Conservation (phyloP, 2,888 invertebrate species). For the Polymixis flavicincta region DNA sequence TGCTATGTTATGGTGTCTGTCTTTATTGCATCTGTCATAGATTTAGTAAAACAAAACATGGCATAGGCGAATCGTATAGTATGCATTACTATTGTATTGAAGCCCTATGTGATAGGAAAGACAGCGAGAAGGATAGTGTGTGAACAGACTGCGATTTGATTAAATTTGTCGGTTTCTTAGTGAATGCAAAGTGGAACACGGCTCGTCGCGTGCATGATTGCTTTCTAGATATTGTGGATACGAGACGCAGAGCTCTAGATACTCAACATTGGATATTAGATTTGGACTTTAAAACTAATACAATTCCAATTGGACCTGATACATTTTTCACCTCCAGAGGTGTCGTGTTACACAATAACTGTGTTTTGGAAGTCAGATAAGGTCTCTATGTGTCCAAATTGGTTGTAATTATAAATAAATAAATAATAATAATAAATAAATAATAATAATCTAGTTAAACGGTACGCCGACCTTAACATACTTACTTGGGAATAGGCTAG, state of each 20-base stretch:
- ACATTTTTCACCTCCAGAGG: neutral
- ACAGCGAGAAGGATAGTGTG: neutral
- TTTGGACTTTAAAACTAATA: neutral
- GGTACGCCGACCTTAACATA: neutral
- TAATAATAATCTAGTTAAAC: too few species aligned
- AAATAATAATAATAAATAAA: too few species aligned
- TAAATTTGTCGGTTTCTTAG: slow-evolving; percentile 22
- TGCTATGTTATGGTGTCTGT: neutral
- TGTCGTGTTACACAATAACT: neutral
- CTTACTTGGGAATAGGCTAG: neutral
- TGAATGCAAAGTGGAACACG: slow-evolving; percentile 9
- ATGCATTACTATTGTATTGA: slow-evolving; percentile 2
- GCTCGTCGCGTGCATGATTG: neutral
- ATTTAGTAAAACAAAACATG: neutral
- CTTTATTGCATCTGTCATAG: neutral
- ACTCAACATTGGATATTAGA: neutral
- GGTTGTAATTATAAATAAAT: too few species aligned
- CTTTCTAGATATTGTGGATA: neutral
- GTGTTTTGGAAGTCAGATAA: neutral
- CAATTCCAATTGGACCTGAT: neutral
- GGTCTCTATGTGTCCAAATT: neutral
- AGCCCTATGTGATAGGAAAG: slow-evolving; percentile 1
- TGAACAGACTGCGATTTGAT: slow-evolving; percentile 21
- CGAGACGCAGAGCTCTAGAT: neutral
- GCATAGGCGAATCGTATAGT: neutral